Base-by-base conservation (phyloP, 1,140 invertebrate genomes). In the Nomia melanderi region DNA sequence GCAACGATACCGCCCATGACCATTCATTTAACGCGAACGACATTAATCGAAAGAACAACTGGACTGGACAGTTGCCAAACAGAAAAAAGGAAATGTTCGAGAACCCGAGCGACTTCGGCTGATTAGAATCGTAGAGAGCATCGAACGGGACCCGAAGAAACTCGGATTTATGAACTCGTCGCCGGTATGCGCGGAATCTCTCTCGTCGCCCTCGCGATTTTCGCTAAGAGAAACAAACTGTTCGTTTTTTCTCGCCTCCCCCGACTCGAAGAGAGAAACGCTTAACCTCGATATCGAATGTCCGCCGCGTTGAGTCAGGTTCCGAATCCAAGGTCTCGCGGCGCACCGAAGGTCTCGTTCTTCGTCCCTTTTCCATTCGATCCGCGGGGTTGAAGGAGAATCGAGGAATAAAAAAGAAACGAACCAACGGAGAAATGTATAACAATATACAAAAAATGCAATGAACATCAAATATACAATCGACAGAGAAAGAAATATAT, bases 261-360 rank as follows among this genome's bases (percentile, higher is more conserved):
- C 33, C 20, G 4, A 23, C 36, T 39, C 36, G 36, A 44, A 44
- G 33, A 41, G 77, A 56, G 56, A 31, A 75, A 36, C 54, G 14
- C 67, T 74, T 70, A 54, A 77, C 79, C 73, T 77, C 80, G 31
- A 80, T 77, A 77, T 65, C 33, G 12, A 54, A 69, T 64, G 79
- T 67, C 4, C 7, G 47, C n/a, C 56, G 79, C 66, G 74, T 81
- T 62, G 62, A 72, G 60, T 77, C 60, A 72, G 79, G 47, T 56
- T 76, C 29, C 31, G 53, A 56, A 69, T 53, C 44, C 67, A 81
- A 82, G 81, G 81, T 57, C 72, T 12, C 14, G 25, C 9, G n/a
- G 20, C n/a, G n/a, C n/a, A n/a, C n/a, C n/a, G n/a, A n/a, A n/a
- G n/a, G 36, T 60, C 12, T 47, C 11, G 20, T 44, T 44, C 14